phyloP scores from a whole-genome alignment of 2,888 invertebrate genomes.

The Pseudococcus jackbeardsleyi region DNA sequence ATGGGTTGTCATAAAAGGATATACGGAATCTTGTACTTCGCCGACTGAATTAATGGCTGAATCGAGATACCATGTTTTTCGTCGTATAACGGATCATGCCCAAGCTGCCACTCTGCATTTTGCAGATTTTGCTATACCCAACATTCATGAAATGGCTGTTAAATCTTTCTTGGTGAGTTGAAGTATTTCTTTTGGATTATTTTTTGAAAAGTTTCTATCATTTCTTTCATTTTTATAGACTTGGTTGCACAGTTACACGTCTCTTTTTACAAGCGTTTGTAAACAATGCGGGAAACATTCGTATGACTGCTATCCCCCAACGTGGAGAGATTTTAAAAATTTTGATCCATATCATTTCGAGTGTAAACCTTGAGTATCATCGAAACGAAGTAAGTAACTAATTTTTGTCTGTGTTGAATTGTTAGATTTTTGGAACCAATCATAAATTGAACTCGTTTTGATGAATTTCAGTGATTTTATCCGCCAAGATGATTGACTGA shows the following conservation, averaged over 20 bases:
- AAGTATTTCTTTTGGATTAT: background rate
- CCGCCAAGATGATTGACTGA: too few relatives aligned
- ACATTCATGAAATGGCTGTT: slow-evolving; percentile 89
- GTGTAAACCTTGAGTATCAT: slow-evolving; percentile 79
- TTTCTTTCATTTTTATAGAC: slow-evolving; percentile 73
- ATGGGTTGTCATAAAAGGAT: slow-evolving; percentile 94
- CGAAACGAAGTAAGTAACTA: too few relatives aligned
- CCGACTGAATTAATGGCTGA: slow-evolving; percentile 89
- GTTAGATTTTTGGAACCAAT: too few relatives aligned
- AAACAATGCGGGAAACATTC: slow-evolving; percentile 89
- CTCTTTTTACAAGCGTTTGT: slow-evolving; percentile 90
- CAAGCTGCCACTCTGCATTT: slow-evolving; percentile 97
- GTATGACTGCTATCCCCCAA: slow-evolving; percentile 89
- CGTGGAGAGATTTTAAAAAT: slow-evolving; percentile 93
- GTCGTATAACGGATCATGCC: slow-evolving; percentile 94
- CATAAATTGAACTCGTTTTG: too few relatives aligned
- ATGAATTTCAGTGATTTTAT: too few relatives aligned
- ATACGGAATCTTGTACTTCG: slow-evolving; percentile 77
- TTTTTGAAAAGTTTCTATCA: background rate
- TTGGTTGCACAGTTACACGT: slow-evolving; percentile 92
- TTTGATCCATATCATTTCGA: slow-evolving; percentile 94
- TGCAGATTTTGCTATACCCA: slow-evolving; percentile 79
- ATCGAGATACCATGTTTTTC: slow-evolving; percentile 91
- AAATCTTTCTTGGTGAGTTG: slow-evolving; percentile 85
- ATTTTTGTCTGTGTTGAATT: too few relatives aligned